Evolutionary conservation across 1,140 invertebrate genomes (phyloP).

Genomic region (Drosophila santomea): DNA sequence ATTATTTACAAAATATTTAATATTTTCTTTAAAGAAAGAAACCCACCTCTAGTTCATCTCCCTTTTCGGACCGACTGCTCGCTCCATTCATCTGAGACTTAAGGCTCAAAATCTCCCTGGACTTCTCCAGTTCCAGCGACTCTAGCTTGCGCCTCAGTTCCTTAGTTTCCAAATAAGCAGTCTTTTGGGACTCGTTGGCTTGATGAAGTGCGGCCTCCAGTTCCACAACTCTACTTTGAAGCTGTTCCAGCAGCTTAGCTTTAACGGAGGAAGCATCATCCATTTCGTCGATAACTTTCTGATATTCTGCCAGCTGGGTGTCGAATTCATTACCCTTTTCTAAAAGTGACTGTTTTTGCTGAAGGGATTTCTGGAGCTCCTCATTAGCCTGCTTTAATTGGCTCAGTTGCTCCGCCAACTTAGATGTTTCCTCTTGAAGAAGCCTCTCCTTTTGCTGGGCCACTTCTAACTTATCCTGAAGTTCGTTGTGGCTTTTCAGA

Average conservation of each 20-base stretch:
- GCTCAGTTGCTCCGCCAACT: slow-evolving; percentile 19
- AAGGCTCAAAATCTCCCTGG: slow-evolving; percentile 57
- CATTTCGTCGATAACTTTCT: slow-evolving; percentile 80
- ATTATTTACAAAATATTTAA: background rate
- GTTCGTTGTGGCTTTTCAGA: slow-evolving; percentile 6
- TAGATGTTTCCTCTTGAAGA: slow-evolving; percentile 7
- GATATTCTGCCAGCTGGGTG: slow-evolving; percentile 59
- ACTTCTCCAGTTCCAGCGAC: slow-evolving; percentile 55
- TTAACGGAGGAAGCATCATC: slow-evolving; percentile 57
- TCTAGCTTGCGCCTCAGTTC: slow-evolving; percentile 59
- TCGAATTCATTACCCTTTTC: slow-evolving; percentile 64
- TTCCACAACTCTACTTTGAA: slow-evolving; percentile 47
- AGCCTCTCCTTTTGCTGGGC: slow-evolving; percentile 32
- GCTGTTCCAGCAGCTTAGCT: slow-evolving; percentile 36
- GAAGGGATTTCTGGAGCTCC: slow-evolving; percentile 17
- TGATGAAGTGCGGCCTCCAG: slow-evolving; percentile 49
- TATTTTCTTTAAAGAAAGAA: background rate
- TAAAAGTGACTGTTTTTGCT: slow-evolving; percentile 34
- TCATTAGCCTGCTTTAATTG: slow-evolving; percentile 21
- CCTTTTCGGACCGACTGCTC: background rate
- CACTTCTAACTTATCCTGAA: slow-evolving; percentile 51
- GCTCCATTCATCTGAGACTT: slow-evolving; percentile 53
- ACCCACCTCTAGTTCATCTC: slow-evolving; percentile 40
- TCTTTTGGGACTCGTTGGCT: slow-evolving; percentile 46
- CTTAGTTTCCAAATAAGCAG: slow-evolving; percentile 38